Evolutionary conservation across 1,140 invertebrate genomes (phyloP).

Genomic region (Macrotrachela quadricornifera): DNA sequence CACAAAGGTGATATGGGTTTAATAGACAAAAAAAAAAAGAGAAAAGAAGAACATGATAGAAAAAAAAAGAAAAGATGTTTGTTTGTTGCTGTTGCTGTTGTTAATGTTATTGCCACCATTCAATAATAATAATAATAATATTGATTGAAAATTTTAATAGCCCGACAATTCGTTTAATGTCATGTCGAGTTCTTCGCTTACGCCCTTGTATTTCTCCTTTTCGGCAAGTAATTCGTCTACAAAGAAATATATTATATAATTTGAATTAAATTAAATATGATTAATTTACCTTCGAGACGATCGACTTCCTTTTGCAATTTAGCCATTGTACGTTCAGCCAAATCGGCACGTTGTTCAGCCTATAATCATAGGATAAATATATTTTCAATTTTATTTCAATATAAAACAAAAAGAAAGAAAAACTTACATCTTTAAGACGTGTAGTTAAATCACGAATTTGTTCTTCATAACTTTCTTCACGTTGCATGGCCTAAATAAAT

Average conservation of each 20-base stretch:
- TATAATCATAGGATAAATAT: not conserved
- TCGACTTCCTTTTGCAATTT: conserved; percentile 14
- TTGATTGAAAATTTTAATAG: not conserved
- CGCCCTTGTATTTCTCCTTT: conserved; percentile 97
- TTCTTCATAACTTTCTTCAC: conserved; percentile 99
- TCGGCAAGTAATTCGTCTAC: conserved; percentile 89
- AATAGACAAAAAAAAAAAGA: too few relatives aligned
- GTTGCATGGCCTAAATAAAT: conserved; percentile 67
- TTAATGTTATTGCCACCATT: too few relatives aligned
- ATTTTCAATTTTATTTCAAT: not conserved
- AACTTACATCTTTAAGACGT: conserved; percentile 85
- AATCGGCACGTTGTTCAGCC: conserved; percentile 17
- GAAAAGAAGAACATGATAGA: too few relatives aligned
- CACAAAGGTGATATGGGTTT: too few relatives aligned
- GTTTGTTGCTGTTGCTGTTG: too few relatives aligned
- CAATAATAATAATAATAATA: too few relatives aligned
- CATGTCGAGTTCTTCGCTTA: conserved; percentile 92
- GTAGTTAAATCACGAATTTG: conserved; percentile 97
- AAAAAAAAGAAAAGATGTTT: too few relatives aligned
- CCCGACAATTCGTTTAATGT: conserved; percentile 92
- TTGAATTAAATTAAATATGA: not conserved
- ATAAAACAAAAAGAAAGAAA: not conserved
- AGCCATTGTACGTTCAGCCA: conserved; percentile 14
- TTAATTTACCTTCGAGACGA: conserved; percentile 17
- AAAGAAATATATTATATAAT: not conserved